Base-by-base conservation (phyloP, 2,888 invertebrate species). In the Cyclophora punctaria region DNA sequence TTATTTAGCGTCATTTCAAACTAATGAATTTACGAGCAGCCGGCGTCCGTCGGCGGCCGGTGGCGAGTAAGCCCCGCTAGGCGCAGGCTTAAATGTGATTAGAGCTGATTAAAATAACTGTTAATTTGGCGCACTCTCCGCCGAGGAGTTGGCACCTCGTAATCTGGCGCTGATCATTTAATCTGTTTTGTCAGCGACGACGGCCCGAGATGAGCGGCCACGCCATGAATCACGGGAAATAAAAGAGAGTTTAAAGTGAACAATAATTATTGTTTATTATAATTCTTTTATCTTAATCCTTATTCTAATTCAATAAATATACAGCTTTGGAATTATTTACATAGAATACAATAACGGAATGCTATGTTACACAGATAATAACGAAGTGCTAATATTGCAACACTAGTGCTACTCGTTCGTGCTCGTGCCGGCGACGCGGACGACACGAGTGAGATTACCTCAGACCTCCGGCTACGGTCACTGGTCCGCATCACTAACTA, bases 281-380 rank as follows among this genome's bases (percentile, higher is more conserved):
- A 80, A 70, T 73, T 73, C 72, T 76, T 73, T 73, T 73, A 73
- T 64, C 71, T 69, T 80, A 79, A 74, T 63, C 64, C 69, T 81
- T 77, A 64, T 52, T 53, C 71, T 78, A 77, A 60, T 62, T 77
- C 67, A 86, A 85, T 85, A 86, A 85, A 85, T 86, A 84, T 83
- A 75, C 74, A 72, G 79, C 80, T 81, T 83, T 81, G 78, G 76
- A 78, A 72, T 62, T 83, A 83, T 83, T 76, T 84, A 84, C 83
- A 83, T 63, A 63, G 67, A 72, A 62, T 66, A 72, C 70, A 69
- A 72, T 62, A 71, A 72, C 71, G 82, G 82, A 83, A 83, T 80
- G 82, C 73, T 63, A 60, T 34, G 47, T 50, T 67, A 75, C 57
- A 59, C 60, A 61, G 66, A 69, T 67, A 63, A 65, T 60, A 64